These are phyloP conservation scores for Chaetorhynchus papuensis DNA, from an alignment of 2,113 vertebrate genomes.

Conservation along the genomic window DNA sequence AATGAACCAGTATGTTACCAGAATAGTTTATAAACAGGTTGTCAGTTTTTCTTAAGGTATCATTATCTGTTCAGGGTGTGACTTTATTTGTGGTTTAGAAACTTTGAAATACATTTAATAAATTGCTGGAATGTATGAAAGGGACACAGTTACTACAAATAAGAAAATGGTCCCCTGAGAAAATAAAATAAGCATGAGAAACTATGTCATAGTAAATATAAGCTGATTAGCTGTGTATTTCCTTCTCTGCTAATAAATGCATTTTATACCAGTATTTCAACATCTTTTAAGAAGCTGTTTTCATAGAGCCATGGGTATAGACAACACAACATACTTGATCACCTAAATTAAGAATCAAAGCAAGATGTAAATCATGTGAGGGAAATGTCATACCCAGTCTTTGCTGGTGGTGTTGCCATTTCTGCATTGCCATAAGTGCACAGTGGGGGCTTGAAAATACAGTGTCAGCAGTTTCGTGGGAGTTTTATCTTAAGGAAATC, in stretches of 20 bases:
- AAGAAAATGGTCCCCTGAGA: neutral
- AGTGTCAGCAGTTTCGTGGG: neutral
- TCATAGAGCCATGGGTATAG: neutral
- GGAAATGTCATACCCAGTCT: neutral
- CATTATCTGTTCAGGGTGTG: neutral
- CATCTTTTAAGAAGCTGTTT: neutral
- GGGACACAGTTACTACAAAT: neutral
- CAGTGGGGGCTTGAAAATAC: neutral
- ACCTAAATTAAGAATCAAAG: neutral
- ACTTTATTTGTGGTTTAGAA: neutral
- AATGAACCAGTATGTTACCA: neutral
- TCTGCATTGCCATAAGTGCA: accelerated
- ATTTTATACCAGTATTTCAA: neutral
- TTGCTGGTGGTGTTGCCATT: neutral
- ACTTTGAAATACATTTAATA: neutral
- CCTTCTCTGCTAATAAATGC: neutral
- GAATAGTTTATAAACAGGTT: neutral
- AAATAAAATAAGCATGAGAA: neutral
- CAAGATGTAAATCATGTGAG: neutral
- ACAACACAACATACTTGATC: neutral
- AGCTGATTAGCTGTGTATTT: neutral
- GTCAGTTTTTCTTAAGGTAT: neutral
- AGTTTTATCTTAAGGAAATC: neutral
- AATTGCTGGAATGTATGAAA: neutral
- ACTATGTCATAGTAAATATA: neutral